A percentile compares a stretch with the other conserved stretches of the same genome.
Conservation (phyloP, 2,888 invertebrate genomes). For the Clusia tigrina region DNA sequence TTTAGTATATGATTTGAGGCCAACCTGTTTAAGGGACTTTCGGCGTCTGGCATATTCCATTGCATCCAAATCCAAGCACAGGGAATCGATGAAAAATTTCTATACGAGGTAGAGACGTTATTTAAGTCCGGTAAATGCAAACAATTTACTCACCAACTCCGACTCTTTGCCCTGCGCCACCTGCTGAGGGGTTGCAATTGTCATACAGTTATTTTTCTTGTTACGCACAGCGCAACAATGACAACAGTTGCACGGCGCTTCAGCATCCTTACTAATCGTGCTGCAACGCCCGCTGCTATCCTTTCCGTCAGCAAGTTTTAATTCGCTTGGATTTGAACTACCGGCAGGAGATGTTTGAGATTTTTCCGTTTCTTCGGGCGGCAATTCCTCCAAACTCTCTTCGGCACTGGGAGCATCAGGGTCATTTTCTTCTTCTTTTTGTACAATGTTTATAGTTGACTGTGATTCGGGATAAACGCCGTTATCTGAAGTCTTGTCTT, state of each 20-base stretch:
- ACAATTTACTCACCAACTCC: conserved; percentile 39
- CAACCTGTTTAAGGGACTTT: conserved; percentile 41
- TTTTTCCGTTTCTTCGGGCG: too few species aligned
- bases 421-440: too few species aligned
- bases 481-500: too few species aligned
- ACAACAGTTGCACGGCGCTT: conserved; percentile 51
- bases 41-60: conserved; percentile 51
- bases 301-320: too few species aligned
- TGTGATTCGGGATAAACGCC: too few species aligned
- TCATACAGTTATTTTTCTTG: conserved; percentile 37
- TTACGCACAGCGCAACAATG: conserved; percentile 45
- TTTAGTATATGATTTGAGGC: neutral
- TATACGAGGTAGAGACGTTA: conserved; percentile 23
- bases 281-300: too few species aligned
- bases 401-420: too few species aligned
- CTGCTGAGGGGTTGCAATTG: conserved; percentile 37
- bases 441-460: too few species aligned
- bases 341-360: too few species aligned
- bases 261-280: too few species aligned
- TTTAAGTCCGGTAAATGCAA: neutral
- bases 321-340: too few species aligned
- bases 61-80: conserved; percentile 51
- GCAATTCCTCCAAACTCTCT: too few species aligned
- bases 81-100: conserved; percentile 58
- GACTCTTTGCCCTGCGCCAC: neutral